Evolutionary conservation across 2,888 invertebrate genomes (phyloP).

Genomic region (Drosophila austrosaltans): DNA sequence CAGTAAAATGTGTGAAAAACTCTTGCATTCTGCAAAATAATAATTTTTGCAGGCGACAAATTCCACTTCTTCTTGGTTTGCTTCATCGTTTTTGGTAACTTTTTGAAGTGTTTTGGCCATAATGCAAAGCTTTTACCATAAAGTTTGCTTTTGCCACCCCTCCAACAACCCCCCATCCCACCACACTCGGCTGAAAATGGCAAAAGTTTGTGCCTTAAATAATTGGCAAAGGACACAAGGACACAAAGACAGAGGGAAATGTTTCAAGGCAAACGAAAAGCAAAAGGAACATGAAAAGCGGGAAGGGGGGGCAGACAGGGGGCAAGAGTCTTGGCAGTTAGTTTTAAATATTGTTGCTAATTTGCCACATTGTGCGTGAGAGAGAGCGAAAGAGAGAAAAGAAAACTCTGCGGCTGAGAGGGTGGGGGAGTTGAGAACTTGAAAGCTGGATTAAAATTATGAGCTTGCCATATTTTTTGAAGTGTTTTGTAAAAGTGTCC

Average conservation of each 20-base stretch:
- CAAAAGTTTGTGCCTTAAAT: slow-evolving; percentile 72
- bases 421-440: not conserved
- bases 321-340: slow-evolving; percentile 58
- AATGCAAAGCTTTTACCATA: slow-evolving; percentile 66
- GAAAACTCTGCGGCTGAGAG: not conserved
- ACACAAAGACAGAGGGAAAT: not conserved
- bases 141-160: slow-evolving; percentile 50
- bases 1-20: slow-evolving; percentile 51
- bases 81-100: slow-evolving; percentile 31
- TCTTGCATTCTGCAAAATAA: slow-evolving; percentile 19
- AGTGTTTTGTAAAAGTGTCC: slow-evolving; percentile 50
- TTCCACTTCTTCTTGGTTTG: slow-evolving; percentile 31
- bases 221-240: slow-evolving; percentile 50
- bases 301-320: not conserved
- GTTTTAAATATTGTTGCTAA: slow-evolving; percentile 77
- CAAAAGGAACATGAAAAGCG: slow-evolving; percentile 17
- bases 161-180: not conserved
- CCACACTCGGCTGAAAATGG: slow-evolving; percentile 56
- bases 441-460: slow-evolving; percentile 76
- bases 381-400: not conserved
- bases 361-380: slow-evolving; percentile 75
- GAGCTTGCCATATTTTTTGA: slow-evolving; percentile 76
- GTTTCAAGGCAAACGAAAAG: slow-evolving; percentile 31
- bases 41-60: slow-evolving; percentile 22
- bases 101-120: slow-evolving; percentile 67